Percentiles rank a stretch among this genome's conserved stretches.
phyloP scores from a whole-genome alignment of 2,113 vertebrate species.

The Pluvialis apricaria region DNA sequence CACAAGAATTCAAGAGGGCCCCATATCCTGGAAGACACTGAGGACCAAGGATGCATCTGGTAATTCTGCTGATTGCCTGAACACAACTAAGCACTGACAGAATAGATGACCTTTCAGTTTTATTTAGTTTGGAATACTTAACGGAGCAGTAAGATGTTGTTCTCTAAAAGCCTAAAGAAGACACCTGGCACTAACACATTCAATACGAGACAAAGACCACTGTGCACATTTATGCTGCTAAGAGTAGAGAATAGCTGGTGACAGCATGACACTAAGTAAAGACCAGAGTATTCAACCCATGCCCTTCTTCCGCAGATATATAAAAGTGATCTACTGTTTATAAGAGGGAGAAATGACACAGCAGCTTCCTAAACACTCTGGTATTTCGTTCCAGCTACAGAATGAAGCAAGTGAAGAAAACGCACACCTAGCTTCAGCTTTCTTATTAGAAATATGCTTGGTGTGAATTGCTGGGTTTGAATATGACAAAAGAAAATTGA shows the following conservation, averaged over 20 bases:
- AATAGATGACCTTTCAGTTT: not conserved
- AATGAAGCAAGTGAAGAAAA: not conserved
- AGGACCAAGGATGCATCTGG: not conserved
- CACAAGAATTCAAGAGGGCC: not conserved
- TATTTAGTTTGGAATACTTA: not conserved
- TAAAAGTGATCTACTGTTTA: not conserved
- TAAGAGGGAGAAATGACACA: not conserved
- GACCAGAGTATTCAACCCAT: not conserved
- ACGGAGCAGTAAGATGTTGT: not conserved
- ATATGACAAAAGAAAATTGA: not conserved
- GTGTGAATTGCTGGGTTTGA: not conserved
- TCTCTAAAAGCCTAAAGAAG: not conserved
- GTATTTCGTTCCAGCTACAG: not conserved
- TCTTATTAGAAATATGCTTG: not conserved
- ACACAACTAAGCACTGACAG: not conserved
- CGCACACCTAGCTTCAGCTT: not conserved
- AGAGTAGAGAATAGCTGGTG: not conserved
- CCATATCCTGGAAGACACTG: not conserved
- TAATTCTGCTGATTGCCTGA: not conserved
- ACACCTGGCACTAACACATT: not conserved
- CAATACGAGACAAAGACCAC: not conserved
- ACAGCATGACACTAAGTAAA: not conserved
- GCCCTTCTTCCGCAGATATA: not conserved
- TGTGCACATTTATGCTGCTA: not conserved
- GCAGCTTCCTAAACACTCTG: not conserved